phyloP scores from a whole-genome alignment of 2,797 vertebrate species.

The Lagocephalus sceleratus region DNA sequence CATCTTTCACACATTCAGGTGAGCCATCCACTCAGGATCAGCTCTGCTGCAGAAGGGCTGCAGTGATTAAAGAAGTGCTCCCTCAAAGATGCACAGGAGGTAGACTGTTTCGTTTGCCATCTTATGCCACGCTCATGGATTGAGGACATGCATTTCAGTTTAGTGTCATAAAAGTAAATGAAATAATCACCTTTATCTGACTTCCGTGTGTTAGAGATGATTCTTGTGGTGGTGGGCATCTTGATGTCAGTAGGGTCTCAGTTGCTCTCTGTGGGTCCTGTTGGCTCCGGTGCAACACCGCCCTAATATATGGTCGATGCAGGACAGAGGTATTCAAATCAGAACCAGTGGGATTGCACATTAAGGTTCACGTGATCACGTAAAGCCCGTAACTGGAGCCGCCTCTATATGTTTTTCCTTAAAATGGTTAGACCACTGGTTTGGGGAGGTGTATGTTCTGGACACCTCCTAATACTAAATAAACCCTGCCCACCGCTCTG shows the following conservation, averaged over 20 bases:
- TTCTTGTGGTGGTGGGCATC: constrained; percentile 62
- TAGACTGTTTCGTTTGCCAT: not conserved
- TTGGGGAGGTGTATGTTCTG: not conserved
- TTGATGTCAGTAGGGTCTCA: constrained; percentile 18
- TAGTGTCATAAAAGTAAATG: not conserved
- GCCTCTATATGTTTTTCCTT: constrained; percentile 51
- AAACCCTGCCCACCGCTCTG: constrained; percentile 19
- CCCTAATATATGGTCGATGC: constrained; percentile 56
- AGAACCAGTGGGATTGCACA: constrained; percentile 13
- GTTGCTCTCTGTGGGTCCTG: constrained; percentile 5
- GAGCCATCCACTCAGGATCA: constrained; percentile 18
- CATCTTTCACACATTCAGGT: constrained; percentile 14
- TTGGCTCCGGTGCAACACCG: constrained; percentile 21
- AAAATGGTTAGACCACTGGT: constrained; percentile 50
- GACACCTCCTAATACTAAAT: constrained; percentile 2
- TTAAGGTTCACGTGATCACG: constrained; percentile 27
- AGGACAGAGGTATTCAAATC: constrained; percentile 26
- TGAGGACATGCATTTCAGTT: not conserved
- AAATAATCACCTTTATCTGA: constrained; percentile 56
- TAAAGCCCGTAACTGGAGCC: constrained; percentile 42
- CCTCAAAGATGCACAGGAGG: not conserved
- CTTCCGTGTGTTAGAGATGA: constrained; percentile 44
- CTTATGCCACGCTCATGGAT: not conserved
- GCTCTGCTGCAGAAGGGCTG: not conserved
- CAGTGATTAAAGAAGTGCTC: constrained; percentile 15